Base-by-base conservation (phyloP, 1,140 invertebrate genomes). In the Diabrotica undecimpunctata region DNA sequence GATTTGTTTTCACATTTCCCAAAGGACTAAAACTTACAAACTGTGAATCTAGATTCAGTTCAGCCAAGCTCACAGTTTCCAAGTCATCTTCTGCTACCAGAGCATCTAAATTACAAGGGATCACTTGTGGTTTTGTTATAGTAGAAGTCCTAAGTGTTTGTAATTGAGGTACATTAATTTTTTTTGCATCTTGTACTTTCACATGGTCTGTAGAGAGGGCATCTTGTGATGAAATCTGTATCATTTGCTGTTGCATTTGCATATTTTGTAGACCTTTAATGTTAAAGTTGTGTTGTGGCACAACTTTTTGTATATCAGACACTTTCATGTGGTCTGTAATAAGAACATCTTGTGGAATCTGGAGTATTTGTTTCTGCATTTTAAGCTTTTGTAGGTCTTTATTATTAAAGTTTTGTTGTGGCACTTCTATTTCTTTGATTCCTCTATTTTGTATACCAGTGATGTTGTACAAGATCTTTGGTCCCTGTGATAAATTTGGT, bases 271-370 rank as follows among this genome's bases (percentile, higher is more conserved):
- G 1, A 25, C 25, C 25, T 25, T 25, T 25, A 25, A 25, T 25
- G 4, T 25, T 25, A 25, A 2, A 25, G 25, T 25, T 25, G 25
- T 25, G 25, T 25, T 25, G 25, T 25, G 25, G 25, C 4, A 25
- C 25, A 25, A 25, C 25, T 25, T 25, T 25, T 4, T 25, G 25
- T 58, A 54, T 37, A 38, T 54, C 56, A 56, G 67, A 38, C 38
- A 70, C 12, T 46, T 70, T 66, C 55, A 65, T 64, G 46, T 67
- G 66, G 41, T 67, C 66, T 8, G 67, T 25, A 64, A 65, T 66
- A 36, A 64, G 69, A 54, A 70, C 56, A 56, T 65, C 64, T 12
- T 64, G 66, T 63, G 67, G 65, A n/a, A 70, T 66, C 69, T 70
- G 55, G 25, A 67, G 61, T 25, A 52, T 6, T 10, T 50, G 13